A percentile compares a stretch with the other conserved stretches of the same genome.
Conservation (phyloP, 2,113 vertebrate genomes). For the Nerophis lumbriciformis region DNA sequence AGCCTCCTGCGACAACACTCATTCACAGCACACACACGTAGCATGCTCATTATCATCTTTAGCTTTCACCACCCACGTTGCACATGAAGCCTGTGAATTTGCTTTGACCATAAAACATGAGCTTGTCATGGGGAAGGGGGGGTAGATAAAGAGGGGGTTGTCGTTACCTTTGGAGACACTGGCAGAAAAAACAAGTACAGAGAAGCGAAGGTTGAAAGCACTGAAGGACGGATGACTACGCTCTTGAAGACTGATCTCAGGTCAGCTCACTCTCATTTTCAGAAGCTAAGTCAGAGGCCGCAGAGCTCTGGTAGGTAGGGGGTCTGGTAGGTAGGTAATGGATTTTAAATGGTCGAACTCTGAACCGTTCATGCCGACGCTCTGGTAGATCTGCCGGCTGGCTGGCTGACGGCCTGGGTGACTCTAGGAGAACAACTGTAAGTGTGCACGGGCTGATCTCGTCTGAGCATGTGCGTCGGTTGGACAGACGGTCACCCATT, state of each 20-base stretch:
- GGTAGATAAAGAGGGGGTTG: slow-evolving; percentile 60
- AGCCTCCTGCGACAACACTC: slow-evolving; percentile 9
- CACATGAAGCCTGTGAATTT: slow-evolving; percentile 54
- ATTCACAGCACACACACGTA: slow-evolving; percentile 18
- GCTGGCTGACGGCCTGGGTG: slow-evolving; percentile 53
- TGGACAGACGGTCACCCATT: slow-evolving; percentile 61
- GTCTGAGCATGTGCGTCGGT: slow-evolving; percentile 72
- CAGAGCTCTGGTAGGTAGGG: slow-evolving; percentile 72
- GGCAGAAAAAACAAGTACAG: slow-evolving; percentile 79
- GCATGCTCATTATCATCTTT: slow-evolving; percentile 58
- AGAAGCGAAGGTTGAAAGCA: slow-evolving; percentile 74
- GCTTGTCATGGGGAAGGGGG: slow-evolving; percentile 36
- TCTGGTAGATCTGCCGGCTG: slow-evolving; percentile 68
- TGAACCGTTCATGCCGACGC: slow-evolving; percentile 71
- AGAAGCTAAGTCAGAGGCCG: slow-evolving; percentile 75
- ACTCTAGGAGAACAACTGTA: slow-evolving; percentile 68
- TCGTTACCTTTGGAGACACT: slow-evolving; percentile 78
- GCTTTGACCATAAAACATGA: slow-evolving; percentile 65
- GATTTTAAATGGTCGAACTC: slow-evolving; percentile 56
- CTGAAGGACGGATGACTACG: slow-evolving; percentile 75
- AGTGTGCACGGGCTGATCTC: slow-evolving; percentile 68
- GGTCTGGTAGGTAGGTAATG: slow-evolving; percentile 65
- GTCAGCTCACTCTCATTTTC: slow-evolving; percentile 72
- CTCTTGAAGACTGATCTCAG: slow-evolving; percentile 80
- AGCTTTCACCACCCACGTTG: slow-evolving; percentile 34